Evolutionary conservation across 2,113 vertebrate genomes (phyloP).

Genomic region (Anarhynchus alexandrinus): DNA sequence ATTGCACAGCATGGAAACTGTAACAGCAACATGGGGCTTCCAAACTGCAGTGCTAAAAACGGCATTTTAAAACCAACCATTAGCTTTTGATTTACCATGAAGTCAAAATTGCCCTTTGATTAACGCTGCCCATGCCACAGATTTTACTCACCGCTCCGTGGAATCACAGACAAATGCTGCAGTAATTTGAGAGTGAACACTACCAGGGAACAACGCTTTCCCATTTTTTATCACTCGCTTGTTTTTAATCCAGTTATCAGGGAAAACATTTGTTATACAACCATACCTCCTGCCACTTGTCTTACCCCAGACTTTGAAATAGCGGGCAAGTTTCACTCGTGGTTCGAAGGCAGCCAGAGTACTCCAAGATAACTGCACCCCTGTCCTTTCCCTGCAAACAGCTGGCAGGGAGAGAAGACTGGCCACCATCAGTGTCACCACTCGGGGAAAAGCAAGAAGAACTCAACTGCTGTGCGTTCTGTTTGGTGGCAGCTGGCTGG

Average conservation of each 20-base stretch:
- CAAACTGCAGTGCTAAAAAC: neutral
- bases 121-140: neutral
- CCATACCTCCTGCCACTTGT: neutral
- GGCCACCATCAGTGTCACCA: neutral
- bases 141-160: fast-evolving
- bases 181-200: neutral
- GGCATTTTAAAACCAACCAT: neutral
- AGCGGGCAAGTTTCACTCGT: neutral
- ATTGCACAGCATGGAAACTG: fast-evolving
- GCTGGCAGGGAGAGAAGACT: neutral
- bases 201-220: neutral
- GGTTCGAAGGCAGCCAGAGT: neutral
- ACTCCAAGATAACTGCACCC: neutral
- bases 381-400: neutral
- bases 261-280: neutral
- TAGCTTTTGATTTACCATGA: neutral
- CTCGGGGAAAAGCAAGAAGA: neutral
- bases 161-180: neutral
- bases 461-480: neutral
- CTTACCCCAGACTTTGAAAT: neutral
- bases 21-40: neutral
- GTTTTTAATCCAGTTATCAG: neutral
- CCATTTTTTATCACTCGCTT: neutral
- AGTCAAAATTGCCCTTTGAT: neutral
- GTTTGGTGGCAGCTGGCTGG: neutral